Evolutionary conservation across 2,797 vertebrate species (phyloP).

Genomic region (Darevskia nairensis): DNA sequence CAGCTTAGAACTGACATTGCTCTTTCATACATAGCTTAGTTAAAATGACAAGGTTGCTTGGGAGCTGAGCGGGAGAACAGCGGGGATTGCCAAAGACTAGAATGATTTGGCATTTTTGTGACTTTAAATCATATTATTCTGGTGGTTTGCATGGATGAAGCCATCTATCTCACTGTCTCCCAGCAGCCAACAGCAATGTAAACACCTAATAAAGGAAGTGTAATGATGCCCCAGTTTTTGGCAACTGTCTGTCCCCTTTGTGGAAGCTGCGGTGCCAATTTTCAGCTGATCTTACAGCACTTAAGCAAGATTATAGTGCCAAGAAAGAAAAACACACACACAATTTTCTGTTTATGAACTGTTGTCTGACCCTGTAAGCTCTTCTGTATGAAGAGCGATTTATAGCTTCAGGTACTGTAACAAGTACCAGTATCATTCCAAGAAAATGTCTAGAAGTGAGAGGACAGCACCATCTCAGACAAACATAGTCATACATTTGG

Average conservation of each 20-base stretch:
- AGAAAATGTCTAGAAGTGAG: constrained; percentile 14
- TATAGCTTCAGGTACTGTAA: not conserved
- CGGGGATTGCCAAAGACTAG: not conserved
- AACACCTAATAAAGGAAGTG: constrained; percentile 41
- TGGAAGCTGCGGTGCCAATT: constrained; percentile 32
- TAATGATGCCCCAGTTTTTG: constrained; percentile 35
- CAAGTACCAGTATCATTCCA: not conserved
- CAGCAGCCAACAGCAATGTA: not conserved
- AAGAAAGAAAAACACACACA: constrained; percentile 19
- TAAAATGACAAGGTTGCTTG: constrained; percentile 4
- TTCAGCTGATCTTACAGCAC: constrained; percentile 15
- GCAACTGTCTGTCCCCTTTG: constrained; percentile 31
- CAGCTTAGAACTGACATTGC: not conserved
- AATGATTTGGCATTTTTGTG: constrained; percentile 25
- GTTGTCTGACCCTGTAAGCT: constrained; percentile 11
- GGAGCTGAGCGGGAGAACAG: constrained; percentile 2
- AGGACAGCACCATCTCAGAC: not conserved
- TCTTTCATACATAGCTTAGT: not conserved
- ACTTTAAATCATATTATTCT: constrained; percentile 36
- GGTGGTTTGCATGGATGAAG: constrained; percentile 53
- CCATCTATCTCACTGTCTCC: constrained; percentile 32
- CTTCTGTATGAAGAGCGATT: constrained; percentile 1
- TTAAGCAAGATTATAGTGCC: not conserved
- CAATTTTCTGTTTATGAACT: constrained; percentile 18
- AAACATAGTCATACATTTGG: not conserved